Evolutionary conservation across 2,888 invertebrate species (phyloP).

Genomic region (Cantharis flavilabris): DNA sequence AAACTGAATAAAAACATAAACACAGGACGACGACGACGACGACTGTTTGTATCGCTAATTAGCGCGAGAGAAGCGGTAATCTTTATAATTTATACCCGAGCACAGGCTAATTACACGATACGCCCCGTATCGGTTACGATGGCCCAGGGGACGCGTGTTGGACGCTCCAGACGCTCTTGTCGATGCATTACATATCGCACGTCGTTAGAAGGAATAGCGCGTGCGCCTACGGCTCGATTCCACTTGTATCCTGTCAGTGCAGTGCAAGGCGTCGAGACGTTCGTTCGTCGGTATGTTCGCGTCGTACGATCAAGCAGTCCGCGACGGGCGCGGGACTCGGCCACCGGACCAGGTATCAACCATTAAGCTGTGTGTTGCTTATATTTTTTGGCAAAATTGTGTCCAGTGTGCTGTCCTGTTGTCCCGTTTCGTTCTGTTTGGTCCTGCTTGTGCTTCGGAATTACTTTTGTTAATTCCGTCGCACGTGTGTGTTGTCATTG

Average conservation of each 20-base stretch:
- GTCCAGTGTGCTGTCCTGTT: conserved; percentile 36
- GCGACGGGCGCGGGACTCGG: conserved; percentile 47
- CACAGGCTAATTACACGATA: conserved; percentile 31
- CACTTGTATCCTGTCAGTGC: conserved; percentile 45
- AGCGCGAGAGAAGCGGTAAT: conserved; percentile 26
- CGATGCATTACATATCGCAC: conserved; percentile 43
- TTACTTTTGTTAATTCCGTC: conserved; percentile 15
- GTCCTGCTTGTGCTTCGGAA: conserved; percentile 30
- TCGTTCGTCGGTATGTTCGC: conserved; percentile 48
- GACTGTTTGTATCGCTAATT: conserved; percentile 14
- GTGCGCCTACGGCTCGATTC: conserved; percentile 27
- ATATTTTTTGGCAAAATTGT: conserved; percentile 40
- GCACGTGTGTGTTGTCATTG: conserved; percentile 30
- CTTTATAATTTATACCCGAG: conserved; percentile 28
- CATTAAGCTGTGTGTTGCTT: conserved; percentile 38
- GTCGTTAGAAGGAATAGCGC: conserved; percentile 32
- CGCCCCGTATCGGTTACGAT: conserved; percentile 37
- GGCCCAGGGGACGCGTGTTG: conserved; percentile 32
- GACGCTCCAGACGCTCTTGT: conserved; percentile 40
- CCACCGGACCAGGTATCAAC: conserved; percentile 42
- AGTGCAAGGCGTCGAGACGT: conserved; percentile 50
- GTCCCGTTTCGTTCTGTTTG: conserved; percentile 39
- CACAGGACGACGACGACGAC: not conserved
- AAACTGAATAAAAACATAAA: not conserved
- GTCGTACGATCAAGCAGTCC: conserved; percentile 42